Base-by-base conservation (phyloP, 2,113 vertebrate genomes). In the Scalopus aquaticus region DNA sequence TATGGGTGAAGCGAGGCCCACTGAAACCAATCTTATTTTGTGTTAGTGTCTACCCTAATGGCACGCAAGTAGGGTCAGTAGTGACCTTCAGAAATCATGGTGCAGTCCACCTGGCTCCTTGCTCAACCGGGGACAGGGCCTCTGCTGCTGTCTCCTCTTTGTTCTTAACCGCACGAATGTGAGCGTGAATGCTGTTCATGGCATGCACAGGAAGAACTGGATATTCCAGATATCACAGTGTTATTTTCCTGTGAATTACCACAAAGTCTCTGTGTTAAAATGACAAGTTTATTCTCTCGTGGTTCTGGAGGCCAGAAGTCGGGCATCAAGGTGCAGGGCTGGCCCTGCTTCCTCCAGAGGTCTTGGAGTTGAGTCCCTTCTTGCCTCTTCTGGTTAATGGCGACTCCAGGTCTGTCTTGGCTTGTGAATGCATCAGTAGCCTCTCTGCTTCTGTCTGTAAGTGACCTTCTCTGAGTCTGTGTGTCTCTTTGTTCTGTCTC, bases 21-120 rank as follows among this genome's bases (percentile, higher is more conserved):
- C 5, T 93, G 97, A 97, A 98, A 80, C 82, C 16, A 88, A 4
- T 94, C 89, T 96, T 96, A 80, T 87, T 78, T 97, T 88, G 15
- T 90, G 35, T 95, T 89, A 96, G 94, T 46, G 70, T 88, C 93
- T 96, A 54, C 0, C 26, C 56, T 95, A 83, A 91, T 93, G 95
- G 80, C 35, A 10, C 69, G 58, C 58, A 81, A 58, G 3, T 15
- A 87, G 60, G 81, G 88, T 97, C 93, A 94, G 13, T 74, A 51
- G 81, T 85, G 89, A 93, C 73, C 95, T 96, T n/a, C 9, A 95
- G 74, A 89, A n/a, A 97, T 96, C 72, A 67, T 82, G 70, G 76
- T 88, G 91, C 42, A 92, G 72, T 87, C 74, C 54, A 70, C 58
- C 6, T 22, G 35, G 49, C 89, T 91, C 77, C 76, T 89, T 70